Evolutionary conservation across 2,113 vertebrate genomes (phyloP), one percentile per base, ranked within the genome.

Genomic region (Galbula dea): DNA sequence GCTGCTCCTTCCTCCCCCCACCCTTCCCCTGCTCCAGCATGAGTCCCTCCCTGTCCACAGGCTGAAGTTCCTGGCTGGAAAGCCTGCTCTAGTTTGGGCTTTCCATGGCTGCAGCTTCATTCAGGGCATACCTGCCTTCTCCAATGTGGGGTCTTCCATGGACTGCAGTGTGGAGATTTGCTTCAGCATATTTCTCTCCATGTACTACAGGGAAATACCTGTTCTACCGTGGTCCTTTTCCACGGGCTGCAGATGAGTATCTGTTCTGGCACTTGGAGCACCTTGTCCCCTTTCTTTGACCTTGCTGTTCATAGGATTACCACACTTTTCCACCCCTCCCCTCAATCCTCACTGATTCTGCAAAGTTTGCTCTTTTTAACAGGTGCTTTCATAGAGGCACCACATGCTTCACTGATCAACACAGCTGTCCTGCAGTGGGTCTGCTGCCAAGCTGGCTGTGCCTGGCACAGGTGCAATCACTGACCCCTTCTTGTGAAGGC

Each of bases 121-220:
- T 52, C 30, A 48, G 49, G 43, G 29, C 3, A 0, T 14, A 83
- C 37, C 12, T 4, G 8, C 22, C 54, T 29, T 17, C n/a, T 74
- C 26, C 45, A 80, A 0, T 8, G 24, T 1, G 11, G 12, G 3
- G 20, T 34, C n/a, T n/a, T 37, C 49, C 26, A 72, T 1, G 9
- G 27, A 37, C 36, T 51, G n/a, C 36, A 72, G 8, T 2, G 13
- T 17, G 41, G 41, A 2, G 24, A 69, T 43, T 34, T 67, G 36
- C 30, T 77, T 29, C 54, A 80, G 36, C 24, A 49, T 0, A 23
- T 21, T 36, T 30, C 21, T 86, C 74, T 59, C 27, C 61, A 75
- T 1, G 2, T 21, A 45, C 62, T 71, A 66, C 17, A 75, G 76
- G n/a, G n/a, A 68, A 59, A 49, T 32, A 77, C 7, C 15, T 72